phyloP scores from a whole-genome alignment of 2,888 invertebrate genomes.

The Eupithecia subfuscata region DNA sequence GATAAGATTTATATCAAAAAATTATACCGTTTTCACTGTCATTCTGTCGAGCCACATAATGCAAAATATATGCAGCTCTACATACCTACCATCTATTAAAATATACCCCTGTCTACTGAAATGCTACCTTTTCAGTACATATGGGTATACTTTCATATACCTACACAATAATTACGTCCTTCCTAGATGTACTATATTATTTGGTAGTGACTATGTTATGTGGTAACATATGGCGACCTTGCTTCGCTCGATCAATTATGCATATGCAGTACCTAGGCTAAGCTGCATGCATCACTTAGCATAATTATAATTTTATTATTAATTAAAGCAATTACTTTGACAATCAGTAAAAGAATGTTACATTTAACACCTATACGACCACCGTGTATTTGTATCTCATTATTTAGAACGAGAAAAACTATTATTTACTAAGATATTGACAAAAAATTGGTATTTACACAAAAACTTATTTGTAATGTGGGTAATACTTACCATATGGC shows the following conservation, averaged over 20 bases:
- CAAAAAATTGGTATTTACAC: neutral
- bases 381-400: conserved; percentile 19
- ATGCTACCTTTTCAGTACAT: neutral
- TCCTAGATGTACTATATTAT: neutral
- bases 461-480: no score
- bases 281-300: conserved; percentile 29
- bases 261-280: conserved; percentile 1
- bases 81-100: neutral
- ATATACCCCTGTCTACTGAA: neutral
- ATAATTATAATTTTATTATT: conserved; percentile 33
- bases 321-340: conserved; percentile 37
- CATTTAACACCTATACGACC: conserved; percentile 29
- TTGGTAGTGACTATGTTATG: neutral
- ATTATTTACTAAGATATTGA: neutral
- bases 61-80: neutral
- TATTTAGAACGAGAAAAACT: neutral
- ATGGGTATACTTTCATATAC: neutral
- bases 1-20: neutral
- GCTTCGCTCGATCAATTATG: conserved; percentile 3
- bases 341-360: conserved; percentile 29
- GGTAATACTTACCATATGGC: no score
- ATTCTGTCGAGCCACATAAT: no score
- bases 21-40: neutral
- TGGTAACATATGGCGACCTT: neutral
- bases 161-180: neutral